These are phyloP conservation scores for Entelurus aequoreus DNA, from an alignment of 2,113 vertebrate genomes.

Conservation along the genomic window DNA sequence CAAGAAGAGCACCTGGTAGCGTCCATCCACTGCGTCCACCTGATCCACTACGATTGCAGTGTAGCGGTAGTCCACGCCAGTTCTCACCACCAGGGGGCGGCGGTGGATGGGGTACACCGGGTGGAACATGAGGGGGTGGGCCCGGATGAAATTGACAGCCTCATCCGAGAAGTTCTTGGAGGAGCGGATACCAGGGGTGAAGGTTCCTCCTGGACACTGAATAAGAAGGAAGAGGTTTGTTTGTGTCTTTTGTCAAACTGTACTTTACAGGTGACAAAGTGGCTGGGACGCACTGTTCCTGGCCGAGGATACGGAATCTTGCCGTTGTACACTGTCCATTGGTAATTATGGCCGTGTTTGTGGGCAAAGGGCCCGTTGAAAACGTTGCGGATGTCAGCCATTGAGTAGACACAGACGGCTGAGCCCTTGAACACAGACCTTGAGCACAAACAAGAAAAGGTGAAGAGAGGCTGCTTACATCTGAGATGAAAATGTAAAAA, in stretches of 20 bases:
- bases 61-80: conserved; percentile 77
- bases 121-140: conserved; percentile 80
- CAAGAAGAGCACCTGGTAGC: conserved; percentile 80
- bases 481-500: not conserved
- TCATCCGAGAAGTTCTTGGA: conserved; percentile 81
- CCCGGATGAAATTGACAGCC: conserved; percentile 78
- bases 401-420: conserved; percentile 80
- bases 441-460: conserved; percentile 26
- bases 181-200: conserved; percentile 75
- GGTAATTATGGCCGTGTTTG: conserved; percentile 81
- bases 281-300: conserved; percentile 69
- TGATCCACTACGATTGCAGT: conserved; percentile 79
- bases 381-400: conserved; percentile 81
- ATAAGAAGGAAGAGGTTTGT: not conserved
- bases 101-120: conserved; percentile 78
- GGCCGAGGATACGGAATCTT: conserved; percentile 82
- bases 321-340: conserved; percentile 80
- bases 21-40: conserved; percentile 78
- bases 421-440: conserved; percentile 83
- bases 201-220: conserved; percentile 82
- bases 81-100: conserved; percentile 79
- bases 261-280: not conserved
- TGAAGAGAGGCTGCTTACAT: not conserved
- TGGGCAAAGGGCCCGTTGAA: conserved; percentile 84
- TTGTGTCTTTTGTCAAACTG: not conserved